Evolutionary conservation across 2,888 invertebrate species (phyloP).

Genomic region (Ichneumoninae sp.): DNA sequence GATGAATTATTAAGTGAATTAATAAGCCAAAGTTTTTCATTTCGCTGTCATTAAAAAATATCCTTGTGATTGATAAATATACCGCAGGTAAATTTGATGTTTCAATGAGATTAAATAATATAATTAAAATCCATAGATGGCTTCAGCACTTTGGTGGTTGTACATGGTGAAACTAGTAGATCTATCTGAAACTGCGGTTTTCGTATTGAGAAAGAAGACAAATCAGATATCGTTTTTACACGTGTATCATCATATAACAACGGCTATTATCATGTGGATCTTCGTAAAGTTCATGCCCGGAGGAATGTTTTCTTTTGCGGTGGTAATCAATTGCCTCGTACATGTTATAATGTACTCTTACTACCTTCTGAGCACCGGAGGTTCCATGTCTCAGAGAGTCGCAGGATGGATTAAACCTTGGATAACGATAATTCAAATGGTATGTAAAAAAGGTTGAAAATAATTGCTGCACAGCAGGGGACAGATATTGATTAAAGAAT

Average conservation of each 20-base stretch:
- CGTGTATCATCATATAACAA: conserved; percentile 89
- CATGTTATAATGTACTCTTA: conserved; percentile 92
- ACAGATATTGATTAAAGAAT: conserved; percentile 2
- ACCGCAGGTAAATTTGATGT: not conserved
- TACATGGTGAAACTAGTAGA: conserved; percentile 88
- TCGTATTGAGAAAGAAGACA: conserved; percentile 89
- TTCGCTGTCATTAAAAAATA: not conserved
- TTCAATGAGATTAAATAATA: not conserved
- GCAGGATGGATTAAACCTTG: conserved; percentile 86
- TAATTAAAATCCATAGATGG: conserved; percentile 71
- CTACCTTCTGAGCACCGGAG: conserved; percentile 87
- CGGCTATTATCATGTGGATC: conserved; percentile 87
- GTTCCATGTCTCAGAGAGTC: conserved; percentile 85
- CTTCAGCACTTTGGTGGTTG: conserved; percentile 85
- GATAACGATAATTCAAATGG: conserved; percentile 88
- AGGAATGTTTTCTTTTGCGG: conserved; percentile 86
- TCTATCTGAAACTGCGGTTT: conserved; percentile 89
- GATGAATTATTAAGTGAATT: not conserved
- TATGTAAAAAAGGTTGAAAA: conserved; percentile 76
- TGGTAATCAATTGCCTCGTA: conserved; percentile 87
- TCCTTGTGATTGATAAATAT: not conserved
- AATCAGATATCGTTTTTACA: conserved; percentile 90
- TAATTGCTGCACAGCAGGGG: conserved; percentile 68
- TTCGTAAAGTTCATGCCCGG: conserved; percentile 87
- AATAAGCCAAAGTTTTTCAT: not conserved